Evolutionary conservation across 2,797 vertebrate genomes (phyloP).

Genomic region (Momotus momota): DNA sequence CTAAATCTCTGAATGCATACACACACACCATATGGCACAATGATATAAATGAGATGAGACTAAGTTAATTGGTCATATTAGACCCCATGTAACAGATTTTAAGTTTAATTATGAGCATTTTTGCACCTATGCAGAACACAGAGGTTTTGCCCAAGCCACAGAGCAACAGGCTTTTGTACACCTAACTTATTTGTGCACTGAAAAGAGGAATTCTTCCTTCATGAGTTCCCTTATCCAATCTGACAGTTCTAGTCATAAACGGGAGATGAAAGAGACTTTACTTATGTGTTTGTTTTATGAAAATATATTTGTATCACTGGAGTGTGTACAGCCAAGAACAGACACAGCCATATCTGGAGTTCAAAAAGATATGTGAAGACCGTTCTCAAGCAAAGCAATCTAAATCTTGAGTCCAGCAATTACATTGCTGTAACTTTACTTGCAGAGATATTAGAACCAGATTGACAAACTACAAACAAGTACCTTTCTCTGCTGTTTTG

Average conservation of each 20-base stretch:
- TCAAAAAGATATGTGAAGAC: constrained; percentile 30
- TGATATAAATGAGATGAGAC: not conserved
- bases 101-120: constrained; percentile 66
- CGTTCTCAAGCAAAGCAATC: not conserved
- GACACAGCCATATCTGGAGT: not conserved
- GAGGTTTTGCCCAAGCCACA: not conserved
- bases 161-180: constrained; percentile 24
- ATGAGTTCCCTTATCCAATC: not conserved
- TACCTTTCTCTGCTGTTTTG: not conserved
- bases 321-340: not conserved
- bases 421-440: constrained; percentile 22
- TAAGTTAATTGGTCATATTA: constrained; percentile 64
- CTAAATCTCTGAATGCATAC: not conserved
- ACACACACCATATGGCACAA: constrained; percentile 20
- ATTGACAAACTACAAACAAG: not conserved
- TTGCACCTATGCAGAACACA: constrained; percentile 4
- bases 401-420: not conserved
- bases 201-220: constrained; percentile 5
- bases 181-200: not conserved
- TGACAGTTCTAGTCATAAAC: not conserved
- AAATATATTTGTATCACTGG: not conserved
- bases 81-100: constrained; percentile 58
- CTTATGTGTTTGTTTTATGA: not conserved
- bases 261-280: not conserved
- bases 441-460: constrained; percentile 1